Evolutionary conservation across 2,113 vertebrate genomes (phyloP).

Genomic region (Chaenocephalus aceratus): DNA sequence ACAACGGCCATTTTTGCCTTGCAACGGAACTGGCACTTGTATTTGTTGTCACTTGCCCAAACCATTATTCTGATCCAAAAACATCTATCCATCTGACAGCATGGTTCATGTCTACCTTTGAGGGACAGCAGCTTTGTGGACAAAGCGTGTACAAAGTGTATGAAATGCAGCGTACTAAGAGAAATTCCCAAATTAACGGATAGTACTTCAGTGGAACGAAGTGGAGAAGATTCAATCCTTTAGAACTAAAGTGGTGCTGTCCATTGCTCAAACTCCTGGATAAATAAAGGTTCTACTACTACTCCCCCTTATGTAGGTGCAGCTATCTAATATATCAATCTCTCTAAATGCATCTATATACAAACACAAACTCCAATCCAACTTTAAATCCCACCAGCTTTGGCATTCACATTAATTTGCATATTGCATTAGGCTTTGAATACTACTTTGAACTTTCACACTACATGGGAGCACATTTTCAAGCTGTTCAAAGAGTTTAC

Average conservation of each 20-base stretch:
- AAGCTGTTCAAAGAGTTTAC: conserved; percentile 17
- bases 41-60: too few relatives aligned
- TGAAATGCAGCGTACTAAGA: too few relatives aligned
- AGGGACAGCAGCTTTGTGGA: too few relatives aligned
- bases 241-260: not conserved
- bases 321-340: conserved; percentile 29
- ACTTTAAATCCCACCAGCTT: not conserved
- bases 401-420: not conserved
- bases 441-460: not conserved
- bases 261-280: conserved; percentile 20
- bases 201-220: conserved; percentile 16
- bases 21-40: too few relatives aligned
- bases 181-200: too few relatives aligned
- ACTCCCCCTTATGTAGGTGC: not conserved
- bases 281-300: too few relatives aligned
- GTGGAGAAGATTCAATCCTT: conserved; percentile 14
- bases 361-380: not conserved
- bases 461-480: not conserved
- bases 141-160: too few relatives aligned
- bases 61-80: too few relatives aligned
- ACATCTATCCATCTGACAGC: too few relatives aligned
- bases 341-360: not conserved
- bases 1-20: too few relatives aligned
- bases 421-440: conserved; percentile 4
- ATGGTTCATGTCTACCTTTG: too few relatives aligned